Conservation (phyloP, 2,888 invertebrate genomes). For the Lycia hirtaria region DNA sequence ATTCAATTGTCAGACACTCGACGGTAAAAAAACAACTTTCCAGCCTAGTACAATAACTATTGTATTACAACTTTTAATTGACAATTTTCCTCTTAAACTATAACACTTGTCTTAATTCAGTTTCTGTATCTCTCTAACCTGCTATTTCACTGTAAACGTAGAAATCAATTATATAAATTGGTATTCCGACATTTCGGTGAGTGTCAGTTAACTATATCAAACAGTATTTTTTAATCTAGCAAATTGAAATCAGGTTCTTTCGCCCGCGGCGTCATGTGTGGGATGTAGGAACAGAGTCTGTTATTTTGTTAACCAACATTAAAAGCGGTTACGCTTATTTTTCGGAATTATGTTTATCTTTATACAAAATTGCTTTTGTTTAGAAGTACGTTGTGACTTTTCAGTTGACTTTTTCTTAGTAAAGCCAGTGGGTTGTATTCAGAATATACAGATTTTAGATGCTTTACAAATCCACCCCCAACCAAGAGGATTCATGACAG, state of each 20-base stretch:
- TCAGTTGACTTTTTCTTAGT: background rate
- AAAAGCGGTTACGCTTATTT: background rate
- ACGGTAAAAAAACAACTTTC: too few species aligned
- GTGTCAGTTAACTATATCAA: slow-evolving; percentile 23
- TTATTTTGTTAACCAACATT: background rate
- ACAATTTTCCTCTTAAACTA: too few species aligned
- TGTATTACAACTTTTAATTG: too few species aligned
- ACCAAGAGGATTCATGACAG: too few species aligned
- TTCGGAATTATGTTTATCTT: background rate
- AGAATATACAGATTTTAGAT: too few species aligned
- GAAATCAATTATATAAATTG: slow-evolving; percentile 28
- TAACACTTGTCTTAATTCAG: background rate
- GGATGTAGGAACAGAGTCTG: background rate
- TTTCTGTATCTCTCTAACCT: background rate
- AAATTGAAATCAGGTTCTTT: slow-evolving; percentile 39
- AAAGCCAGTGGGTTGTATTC: background rate
- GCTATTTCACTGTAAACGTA: background rate
- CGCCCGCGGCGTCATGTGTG: background rate
- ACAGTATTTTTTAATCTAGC: slow-evolving; percentile 40
- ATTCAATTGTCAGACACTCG: too few species aligned
- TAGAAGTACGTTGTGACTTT: too few species aligned
- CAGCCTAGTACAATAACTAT: too few species aligned
- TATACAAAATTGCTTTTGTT: too few species aligned
- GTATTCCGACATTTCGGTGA: slow-evolving; percentile 22
- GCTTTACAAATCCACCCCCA: too few species aligned